These are phyloP conservation scores for Tenthredo notha DNA, from an alignment of 2,888 invertebrate species.

Conservation along the genomic window DNA sequence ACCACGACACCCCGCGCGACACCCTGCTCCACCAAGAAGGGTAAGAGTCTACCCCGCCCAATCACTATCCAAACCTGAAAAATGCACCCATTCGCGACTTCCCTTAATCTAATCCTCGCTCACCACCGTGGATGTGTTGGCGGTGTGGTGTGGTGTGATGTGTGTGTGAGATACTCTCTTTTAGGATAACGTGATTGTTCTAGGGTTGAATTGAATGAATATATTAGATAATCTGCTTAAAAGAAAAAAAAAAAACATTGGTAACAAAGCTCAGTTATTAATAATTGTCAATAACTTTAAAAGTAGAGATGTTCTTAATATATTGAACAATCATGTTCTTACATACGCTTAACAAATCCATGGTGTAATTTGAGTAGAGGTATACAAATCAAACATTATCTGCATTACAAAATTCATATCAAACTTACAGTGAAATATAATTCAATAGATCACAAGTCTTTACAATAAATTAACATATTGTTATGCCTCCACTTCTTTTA, in stretches of 20 bases:
- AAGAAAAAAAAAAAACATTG: neutral
- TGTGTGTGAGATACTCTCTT: conserved; percentile 62
- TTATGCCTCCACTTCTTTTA: conserved; percentile 65
- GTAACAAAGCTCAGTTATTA: conserved; percentile 34
- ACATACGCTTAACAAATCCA: conserved; percentile 49
- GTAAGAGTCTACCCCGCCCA: conserved; percentile 78
- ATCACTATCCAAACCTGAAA: conserved; percentile 64
- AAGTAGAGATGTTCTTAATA: neutral
- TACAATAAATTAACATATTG: neutral
- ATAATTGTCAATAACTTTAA: conserved; percentile 24
- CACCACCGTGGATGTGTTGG: conserved; percentile 79
- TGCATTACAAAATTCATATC: neutral
- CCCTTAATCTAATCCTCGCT: conserved; percentile 71
- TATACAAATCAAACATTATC: conserved; percentile 16
- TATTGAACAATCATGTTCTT: conserved; percentile 51
- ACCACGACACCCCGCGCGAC: conserved; percentile 79
- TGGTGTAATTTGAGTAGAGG: conserved; percentile 39
- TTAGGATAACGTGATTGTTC: conserved; percentile 68
- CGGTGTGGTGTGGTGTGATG: conserved; percentile 77
- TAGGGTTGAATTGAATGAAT: conserved; percentile 40
- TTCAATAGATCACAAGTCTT: neutral
- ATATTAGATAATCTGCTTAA: conserved; percentile 6
- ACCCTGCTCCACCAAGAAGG: conserved; percentile 79
- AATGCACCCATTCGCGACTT: conserved; percentile 65
- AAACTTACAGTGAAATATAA: neutral